Base-by-base conservation (phyloP, 2,888 invertebrate species). In the Carabus problematicus region DNA sequence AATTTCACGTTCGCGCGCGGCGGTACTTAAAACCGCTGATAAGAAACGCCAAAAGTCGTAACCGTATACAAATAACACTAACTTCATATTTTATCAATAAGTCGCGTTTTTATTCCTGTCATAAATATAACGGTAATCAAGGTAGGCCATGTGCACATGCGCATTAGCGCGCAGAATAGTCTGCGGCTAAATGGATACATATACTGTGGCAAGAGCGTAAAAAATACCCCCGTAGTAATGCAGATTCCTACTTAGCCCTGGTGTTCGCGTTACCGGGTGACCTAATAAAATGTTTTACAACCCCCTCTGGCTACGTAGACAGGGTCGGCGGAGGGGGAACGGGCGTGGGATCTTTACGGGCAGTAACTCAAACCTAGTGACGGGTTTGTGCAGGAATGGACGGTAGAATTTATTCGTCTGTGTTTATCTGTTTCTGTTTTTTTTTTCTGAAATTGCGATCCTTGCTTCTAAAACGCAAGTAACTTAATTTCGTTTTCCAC, bases 271-370 rank as follows among this genome's bases (percentile, higher is more conserved):
- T 52, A 56, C 56, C 59, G 45, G 54, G 29, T 66, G 66, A 66
- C 66, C 66, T 66, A 66, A 66, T 66, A 66, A 66, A 66, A 66
- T 59, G 59, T 66, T 66, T 64, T 58, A 66, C 66, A 66, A 58
- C 66, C 64, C 19, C 14, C 42, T 63, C 16, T 14, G 41, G n/a
- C 18, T 52, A 14, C 52, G 52, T 16, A 52, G 2, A 45, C 45
- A 45, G 45, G 14, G 3, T 16, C 9, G 14, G 19, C 16, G 19
- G 18, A 2, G 19, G 52, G 18, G 52, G 18, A 14, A 52, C n/a
- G 9, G 18, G 52, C 9, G 16, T 19, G 19, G 52, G 16, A 11
- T 52, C 52, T 52, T 52, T 52, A 52, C 52, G 52, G 52, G n/a
- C 14, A 52, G 9, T 52, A 52, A 52, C 12, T 52, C 52, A 16